Evolutionary conservation across 2,888 invertebrate species (phyloP).

Genomic region (Eulithis prunata): DNA sequence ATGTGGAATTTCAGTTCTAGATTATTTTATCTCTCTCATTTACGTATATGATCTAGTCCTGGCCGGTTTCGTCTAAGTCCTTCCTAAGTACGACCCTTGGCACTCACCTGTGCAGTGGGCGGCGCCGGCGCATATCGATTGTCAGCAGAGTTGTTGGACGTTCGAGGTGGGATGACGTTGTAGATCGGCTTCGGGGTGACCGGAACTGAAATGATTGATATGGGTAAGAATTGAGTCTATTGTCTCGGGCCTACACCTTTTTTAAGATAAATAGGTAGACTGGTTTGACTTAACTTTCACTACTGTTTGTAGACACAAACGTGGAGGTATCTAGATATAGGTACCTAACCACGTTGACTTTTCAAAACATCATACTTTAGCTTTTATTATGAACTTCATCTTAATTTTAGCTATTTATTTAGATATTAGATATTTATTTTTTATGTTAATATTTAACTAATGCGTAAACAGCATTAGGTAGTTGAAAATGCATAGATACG

Average conservation of each 20-base stretch:
- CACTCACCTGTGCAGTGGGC: constrained; percentile 67
- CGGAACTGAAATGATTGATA: constrained; percentile 60
- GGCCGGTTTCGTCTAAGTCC: not conserved
- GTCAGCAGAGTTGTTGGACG: constrained; percentile 66
- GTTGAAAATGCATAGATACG: too few species aligned
- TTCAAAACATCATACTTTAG: too few species aligned
- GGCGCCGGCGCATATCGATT: constrained; percentile 59
- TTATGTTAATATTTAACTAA: too few species aligned
- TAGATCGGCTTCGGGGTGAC: constrained; percentile 84
- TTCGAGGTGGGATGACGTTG: constrained; percentile 83
- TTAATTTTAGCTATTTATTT: too few species aligned
- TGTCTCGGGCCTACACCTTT: constrained; percentile 9
- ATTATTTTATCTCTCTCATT: too few species aligned
- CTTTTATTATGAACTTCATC: too few species aligned
- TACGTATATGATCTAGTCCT: too few species aligned
- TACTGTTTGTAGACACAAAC: not conserved
- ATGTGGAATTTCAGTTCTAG: too few species aligned
- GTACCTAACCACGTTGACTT: too few species aligned
- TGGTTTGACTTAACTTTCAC: not conserved
- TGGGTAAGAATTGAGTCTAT: constrained; percentile 12
- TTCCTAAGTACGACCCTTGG: constrained; percentile 1
- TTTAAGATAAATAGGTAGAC: not conserved
- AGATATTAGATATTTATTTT: too few species aligned
- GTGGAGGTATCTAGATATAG: too few species aligned
- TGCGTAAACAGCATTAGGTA: too few species aligned